phyloP scores from a whole-genome alignment of 2,797 vertebrate species.

The Myotis myotis region DNA sequence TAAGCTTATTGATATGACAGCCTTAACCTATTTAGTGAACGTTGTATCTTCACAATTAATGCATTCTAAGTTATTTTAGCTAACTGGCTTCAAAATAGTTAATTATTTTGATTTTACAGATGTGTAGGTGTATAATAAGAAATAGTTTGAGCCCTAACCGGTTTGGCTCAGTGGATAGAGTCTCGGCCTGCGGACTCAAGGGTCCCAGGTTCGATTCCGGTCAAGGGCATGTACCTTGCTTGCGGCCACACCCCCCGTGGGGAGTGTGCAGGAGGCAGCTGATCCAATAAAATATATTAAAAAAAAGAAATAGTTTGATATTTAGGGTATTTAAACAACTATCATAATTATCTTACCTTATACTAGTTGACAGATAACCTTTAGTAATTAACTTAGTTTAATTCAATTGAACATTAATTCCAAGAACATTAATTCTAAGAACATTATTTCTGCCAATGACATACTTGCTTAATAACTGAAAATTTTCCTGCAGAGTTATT shows the following conservation, averaged over 20 bases:
- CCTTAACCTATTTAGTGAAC: not conserved
- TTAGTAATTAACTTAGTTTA: constrained; percentile 42
- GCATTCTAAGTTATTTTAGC: not conserved
- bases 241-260: too few relatives aligned
- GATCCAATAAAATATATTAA: too few relatives aligned
- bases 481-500: not conserved
- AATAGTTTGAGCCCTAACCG: not conserved
- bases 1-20: not conserved
- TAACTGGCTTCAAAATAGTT: constrained; percentile 50
- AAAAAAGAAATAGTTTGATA: not conserved
- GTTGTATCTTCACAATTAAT: not conserved
- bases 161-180: too few relatives aligned
- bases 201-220: too few relatives aligned
- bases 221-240: too few relatives aligned
- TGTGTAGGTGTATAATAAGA: not conserved
- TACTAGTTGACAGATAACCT: not conserved
- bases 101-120: constrained; percentile 18
- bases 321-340: constrained; percentile 23
- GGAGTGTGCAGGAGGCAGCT: too few relatives aligned
- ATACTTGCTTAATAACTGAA: not conserved
- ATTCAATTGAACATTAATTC: constrained; percentile 45
- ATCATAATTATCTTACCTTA: not conserved
- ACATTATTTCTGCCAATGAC: constrained; percentile 1
- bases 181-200: too few relatives aligned
- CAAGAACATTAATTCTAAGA: not conserved